A percentile compares a stretch with the other conserved stretches of the same genome.
phyloP scores from a whole-genome alignment of 2,888 invertebrate genomes.

The Campoletis raptor region DNA sequence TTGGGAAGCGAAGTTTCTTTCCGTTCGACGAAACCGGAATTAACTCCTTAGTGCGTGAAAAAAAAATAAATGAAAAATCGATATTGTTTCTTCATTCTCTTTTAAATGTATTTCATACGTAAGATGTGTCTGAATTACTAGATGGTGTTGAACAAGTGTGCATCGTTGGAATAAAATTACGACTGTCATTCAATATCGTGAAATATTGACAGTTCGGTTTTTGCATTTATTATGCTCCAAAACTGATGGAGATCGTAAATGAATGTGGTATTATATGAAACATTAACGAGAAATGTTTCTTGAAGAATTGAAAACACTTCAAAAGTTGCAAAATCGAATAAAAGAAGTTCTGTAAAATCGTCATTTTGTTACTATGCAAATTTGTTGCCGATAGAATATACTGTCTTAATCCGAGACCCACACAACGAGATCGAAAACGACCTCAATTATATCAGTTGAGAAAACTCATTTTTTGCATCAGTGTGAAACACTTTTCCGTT shows the following conservation, averaged over 20 bases:
- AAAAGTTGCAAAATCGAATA: background rate
- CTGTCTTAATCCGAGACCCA: too few species aligned
- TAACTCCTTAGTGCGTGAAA: constrained; percentile 5
- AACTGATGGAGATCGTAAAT: background rate
- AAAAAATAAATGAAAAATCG: background rate
- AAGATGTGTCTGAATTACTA: background rate
- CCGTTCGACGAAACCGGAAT: constrained; percentile 15
- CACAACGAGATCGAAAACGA: too few species aligned
- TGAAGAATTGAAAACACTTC: too few species aligned
- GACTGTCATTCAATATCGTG: background rate
- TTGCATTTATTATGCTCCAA: background rate
- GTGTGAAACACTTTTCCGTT: too few species aligned
- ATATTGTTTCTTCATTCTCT: background rate
- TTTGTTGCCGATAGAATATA: background rate
- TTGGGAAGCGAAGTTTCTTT: constrained; percentile 19
- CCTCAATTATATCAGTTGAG: too few species aligned
- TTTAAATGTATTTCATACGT: background rate
- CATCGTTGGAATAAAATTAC: background rate
- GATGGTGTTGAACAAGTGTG: background rate
- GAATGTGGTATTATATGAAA: too few species aligned
- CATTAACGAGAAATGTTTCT: background rate
- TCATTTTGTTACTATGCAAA: background rate
- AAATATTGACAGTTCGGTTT: background rate
- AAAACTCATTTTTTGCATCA: too few species aligned
- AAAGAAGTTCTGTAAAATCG: background rate